phyloP scores from a whole-genome alignment of 2,888 invertebrate genomes.

The Thymelicus sylvestris region DNA sequence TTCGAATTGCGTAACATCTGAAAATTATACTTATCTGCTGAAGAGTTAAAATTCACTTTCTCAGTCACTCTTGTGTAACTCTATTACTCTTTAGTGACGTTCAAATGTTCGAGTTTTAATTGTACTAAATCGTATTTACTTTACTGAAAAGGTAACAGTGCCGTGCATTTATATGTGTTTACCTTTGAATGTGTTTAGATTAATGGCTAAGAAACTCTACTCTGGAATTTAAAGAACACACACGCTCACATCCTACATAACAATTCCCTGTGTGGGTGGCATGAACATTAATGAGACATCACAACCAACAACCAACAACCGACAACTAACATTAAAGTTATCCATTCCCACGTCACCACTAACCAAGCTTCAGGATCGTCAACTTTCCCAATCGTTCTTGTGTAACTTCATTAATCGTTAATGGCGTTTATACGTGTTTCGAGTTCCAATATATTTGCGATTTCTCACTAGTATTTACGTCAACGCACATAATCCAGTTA shows the following conservation, averaged over 20 bases:
- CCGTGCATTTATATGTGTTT: not conserved
- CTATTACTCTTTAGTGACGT: slow-evolving; percentile 14
- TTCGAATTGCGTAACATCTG: slow-evolving; percentile 42
- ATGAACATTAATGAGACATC: not conserved
- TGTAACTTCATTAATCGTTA: slow-evolving; percentile 28
- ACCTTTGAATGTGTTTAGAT: not conserved
- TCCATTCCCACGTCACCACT: slow-evolving; percentile 8
- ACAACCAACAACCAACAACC: not conserved
- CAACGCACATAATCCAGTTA: slow-evolving; percentile 29
- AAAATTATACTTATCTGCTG: slow-evolving; percentile 47
- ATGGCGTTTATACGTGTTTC: slow-evolving; percentile 14
- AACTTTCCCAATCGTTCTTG: slow-evolving; percentile 48
- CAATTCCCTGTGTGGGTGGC: not conserved
- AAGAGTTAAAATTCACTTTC: slow-evolving; percentile 43
- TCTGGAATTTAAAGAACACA: not conserved
- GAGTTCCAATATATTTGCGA: slow-evolving; percentile 13
- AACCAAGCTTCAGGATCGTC: slow-evolving; percentile 17
- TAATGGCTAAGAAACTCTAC: not conserved
- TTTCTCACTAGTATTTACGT: not conserved
- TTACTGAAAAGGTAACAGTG: slow-evolving; percentile 1
- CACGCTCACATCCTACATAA: not conserved
- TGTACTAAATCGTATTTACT: not conserved
- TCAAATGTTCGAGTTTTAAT: slow-evolving; percentile 27
- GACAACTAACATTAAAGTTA: not conserved
- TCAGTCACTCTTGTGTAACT: slow-evolving; percentile 47